Conservation (phyloP, 2,797 vertebrate species). For the Gobio occitaniae region DNA sequence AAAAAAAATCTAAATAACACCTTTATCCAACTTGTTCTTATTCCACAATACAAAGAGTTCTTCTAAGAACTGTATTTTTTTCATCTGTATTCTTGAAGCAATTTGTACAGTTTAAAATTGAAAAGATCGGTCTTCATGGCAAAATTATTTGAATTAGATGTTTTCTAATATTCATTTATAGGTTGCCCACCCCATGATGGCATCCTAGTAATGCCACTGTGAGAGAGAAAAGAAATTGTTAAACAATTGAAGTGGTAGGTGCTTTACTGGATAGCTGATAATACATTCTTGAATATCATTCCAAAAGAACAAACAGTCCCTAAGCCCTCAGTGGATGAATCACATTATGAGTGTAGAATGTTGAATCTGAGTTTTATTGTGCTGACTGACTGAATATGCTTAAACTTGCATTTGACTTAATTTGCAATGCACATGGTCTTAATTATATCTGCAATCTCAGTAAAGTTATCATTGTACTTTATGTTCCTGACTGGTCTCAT, state of each 20-base stretch:
- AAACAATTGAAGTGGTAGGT: slow-evolving; percentile 45
- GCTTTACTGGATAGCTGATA: slow-evolving; percentile 34
- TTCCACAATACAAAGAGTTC: not conserved
- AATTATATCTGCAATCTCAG: slow-evolving; percentile 52
- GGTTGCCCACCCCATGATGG: not conserved
- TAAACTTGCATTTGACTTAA: slow-evolving; percentile 56
- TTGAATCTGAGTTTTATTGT: slow-evolving; percentile 36
- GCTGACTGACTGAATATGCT: slow-evolving; percentile 39
- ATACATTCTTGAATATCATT: slow-evolving; percentile 39
- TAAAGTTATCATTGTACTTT: slow-evolving; percentile 39
- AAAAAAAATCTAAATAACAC: too few relatives aligned
- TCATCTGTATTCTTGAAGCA: not conserved
- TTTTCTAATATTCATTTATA: not conserved
- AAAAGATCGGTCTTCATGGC: not conserved
- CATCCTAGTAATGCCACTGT: not conserved
- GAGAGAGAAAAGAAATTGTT: not conserved
- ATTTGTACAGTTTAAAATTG: not conserved
- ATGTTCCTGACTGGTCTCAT: slow-evolving; percentile 31
- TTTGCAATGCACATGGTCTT: slow-evolving; percentile 52
- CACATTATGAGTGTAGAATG: slow-evolving; percentile 48
- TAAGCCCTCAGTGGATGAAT: slow-evolving; percentile 53
- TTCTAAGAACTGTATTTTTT: not conserved
- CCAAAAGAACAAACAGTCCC: slow-evolving; percentile 44
- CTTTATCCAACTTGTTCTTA: too few relatives aligned
- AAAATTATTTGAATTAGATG: not conserved